These are phyloP conservation scores for Philereme transversata DNA, from an alignment of 2,888 invertebrate genomes.

Conservation along the genomic window DNA sequence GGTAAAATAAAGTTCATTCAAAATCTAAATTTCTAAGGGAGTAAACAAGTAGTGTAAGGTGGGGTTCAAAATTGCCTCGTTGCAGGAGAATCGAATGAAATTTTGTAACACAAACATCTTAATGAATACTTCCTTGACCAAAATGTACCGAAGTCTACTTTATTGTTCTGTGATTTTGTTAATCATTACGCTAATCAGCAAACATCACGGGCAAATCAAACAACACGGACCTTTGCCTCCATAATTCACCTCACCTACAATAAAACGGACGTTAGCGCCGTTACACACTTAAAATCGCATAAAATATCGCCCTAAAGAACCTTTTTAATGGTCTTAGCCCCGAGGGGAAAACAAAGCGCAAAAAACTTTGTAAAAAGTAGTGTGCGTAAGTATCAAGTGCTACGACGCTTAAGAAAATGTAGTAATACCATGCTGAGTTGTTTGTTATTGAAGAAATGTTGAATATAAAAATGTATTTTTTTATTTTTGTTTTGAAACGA, in stretches of 20 bases:
- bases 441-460: background rate
- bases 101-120: too few species aligned
- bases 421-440: conserved; percentile 3
- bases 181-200: conserved; percentile 4
- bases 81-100: too few species aligned
- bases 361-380: conserved; percentile 76
- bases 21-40: too few species aligned
- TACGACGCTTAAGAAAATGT: conserved; percentile 14
- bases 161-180: background rate
- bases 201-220: conserved; percentile 31
- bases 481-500: background rate
- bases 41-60: too few species aligned
- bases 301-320: conserved; percentile 75
- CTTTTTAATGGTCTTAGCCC: conserved; percentile 79
- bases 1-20: too few species aligned
- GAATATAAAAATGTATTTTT: too few species aligned
- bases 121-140: too few species aligned
- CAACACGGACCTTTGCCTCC: conserved; percentile 43
- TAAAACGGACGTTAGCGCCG: conserved; percentile 73
- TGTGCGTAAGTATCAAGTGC: conserved; percentile 44
- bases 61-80: too few species aligned
- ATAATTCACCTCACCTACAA: conserved; percentile 61
- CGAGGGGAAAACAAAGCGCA: conserved; percentile 69
- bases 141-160: too few species aligned
- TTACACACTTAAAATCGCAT: conserved; percentile 82